Evolutionary conservation across 2,113 vertebrate species (phyloP), one percentile per base, ranked within the genome.

Genomic region (Calonectris borealis): DNA sequence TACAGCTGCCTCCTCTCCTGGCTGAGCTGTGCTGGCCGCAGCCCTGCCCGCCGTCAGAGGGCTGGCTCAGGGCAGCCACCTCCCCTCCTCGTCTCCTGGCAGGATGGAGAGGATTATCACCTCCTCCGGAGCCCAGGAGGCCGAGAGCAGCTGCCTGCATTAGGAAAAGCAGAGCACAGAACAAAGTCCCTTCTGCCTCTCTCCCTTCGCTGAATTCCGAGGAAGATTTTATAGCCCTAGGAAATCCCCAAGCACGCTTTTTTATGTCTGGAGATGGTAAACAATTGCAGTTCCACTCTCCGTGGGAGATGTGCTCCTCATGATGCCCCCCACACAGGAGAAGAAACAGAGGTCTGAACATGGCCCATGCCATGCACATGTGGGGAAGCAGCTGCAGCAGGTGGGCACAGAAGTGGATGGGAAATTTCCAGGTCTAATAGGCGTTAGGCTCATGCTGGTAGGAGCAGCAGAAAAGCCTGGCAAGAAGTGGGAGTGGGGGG

Each of bases 291-390:
- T 22, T 36, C 38, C 60, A 1, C 32, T 24, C 20, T 76, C 26
- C 27, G 8, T 5, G 16, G 31, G 12, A 38, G 7, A 40, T 29
- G 9, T n/a, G n/a, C 6, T 83, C 26, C 31, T 73, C 32, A 7
- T 49, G 24, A 27, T 4, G 2, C 32, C 13, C 13, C 27, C 6
- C 9, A 12, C 10, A 58, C 3, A 4, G 29, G 11, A 61, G 32
- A 52, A 80, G 31, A 58, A 69, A 44, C 17, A 49, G 49, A 40
- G 7, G 25, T 42, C 27, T 65, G 38, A 46, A 52, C 44, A 17
- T 10, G 32, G 54, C 18, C 48, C 7, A 6, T 25, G 18, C 20
- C 27, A 48, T 58, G 27, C 31, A 11, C 1, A 0, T 5, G 2
- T 6, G 3, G 3, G 54, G 40, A 32, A 58, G 38, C 18, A 51